phyloP scores from a whole-genome alignment of 64 coral and sea anemone species.

The Montipora efflorescens region DNA sequence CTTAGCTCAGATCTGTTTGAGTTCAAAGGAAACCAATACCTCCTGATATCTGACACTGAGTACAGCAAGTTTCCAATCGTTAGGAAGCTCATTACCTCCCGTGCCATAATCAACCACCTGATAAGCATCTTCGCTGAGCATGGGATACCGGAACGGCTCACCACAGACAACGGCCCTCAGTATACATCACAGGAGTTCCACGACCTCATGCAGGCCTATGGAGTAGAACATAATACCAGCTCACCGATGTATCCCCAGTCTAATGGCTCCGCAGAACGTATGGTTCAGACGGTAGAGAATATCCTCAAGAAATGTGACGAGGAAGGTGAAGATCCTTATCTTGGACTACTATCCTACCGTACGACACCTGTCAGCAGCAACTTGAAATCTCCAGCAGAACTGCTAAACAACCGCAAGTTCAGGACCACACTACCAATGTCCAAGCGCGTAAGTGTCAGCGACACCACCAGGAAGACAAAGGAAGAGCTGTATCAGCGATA shows the following conservation, averaged over 20 bases:
- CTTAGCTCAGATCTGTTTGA: constrained; percentile 66
- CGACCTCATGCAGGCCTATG: constrained; percentile 41
- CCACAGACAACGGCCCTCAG: constrained; percentile 56
- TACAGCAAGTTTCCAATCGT: constrained; percentile 59
- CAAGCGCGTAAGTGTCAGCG: constrained; percentile 22
- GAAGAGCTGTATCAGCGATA: constrained; percentile 48
- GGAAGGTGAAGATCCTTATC: constrained; percentile 63
- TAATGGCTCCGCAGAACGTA: constrained; percentile 45
- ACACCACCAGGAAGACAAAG: constrained; percentile 38
- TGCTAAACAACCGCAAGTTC: constrained; percentile 27
- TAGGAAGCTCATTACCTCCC: constrained; percentile 27
- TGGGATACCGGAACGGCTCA: constrained; percentile 60
- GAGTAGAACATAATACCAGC: constrained; percentile 49
- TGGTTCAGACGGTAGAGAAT: constrained; percentile 63
- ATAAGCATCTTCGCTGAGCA: constrained; percentile 44
- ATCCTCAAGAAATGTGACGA: constrained; percentile 73
- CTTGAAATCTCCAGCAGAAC: constrained; percentile 63
- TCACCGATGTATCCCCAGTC: constrained; percentile 59
- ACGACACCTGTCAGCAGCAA: constrained; percentile 66
- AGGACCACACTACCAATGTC: constrained; percentile 74
- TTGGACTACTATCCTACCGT: constrained; percentile 71
- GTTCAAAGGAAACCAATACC: constrained; percentile 37
- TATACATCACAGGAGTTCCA: constrained; percentile 56
- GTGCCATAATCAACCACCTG: constrained; percentile 29
- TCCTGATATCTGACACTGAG: constrained; percentile 53